phyloP scores from a whole-genome alignment of 2,888 invertebrate species.

The Keiferia lycopersicella region DNA sequence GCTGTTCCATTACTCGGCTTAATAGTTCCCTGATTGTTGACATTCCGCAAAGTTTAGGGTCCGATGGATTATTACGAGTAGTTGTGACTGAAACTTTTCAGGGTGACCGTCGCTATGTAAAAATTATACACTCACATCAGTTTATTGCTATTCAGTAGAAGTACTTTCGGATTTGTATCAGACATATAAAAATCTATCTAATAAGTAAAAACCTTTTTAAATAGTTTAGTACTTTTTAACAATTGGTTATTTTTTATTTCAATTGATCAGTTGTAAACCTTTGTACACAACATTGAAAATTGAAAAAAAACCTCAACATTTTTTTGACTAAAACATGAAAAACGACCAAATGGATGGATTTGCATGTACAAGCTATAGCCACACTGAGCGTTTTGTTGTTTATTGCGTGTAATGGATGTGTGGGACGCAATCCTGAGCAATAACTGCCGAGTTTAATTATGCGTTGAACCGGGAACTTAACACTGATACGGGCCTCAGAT shows the following conservation, averaged over 20 bases:
- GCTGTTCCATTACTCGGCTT: conserved; percentile 29
- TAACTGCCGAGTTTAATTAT: conserved; percentile 18
- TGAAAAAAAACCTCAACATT: background rate
- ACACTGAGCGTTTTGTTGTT: background rate
- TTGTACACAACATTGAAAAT: no score
- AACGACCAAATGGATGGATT: background rate
- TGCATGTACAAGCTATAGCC: background rate
- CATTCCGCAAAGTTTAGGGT: conserved; percentile 26
- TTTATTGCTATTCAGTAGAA: no score
- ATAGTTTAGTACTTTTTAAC: no score
- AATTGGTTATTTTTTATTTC: no score
- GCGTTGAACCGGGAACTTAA: conserved; percentile 9
- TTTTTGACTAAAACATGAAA: no score
- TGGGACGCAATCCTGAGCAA: conserved; percentile 5
- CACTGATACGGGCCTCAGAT: background rate
- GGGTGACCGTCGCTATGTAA: background rate
- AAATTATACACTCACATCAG: background rate
- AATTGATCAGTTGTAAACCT: no score
- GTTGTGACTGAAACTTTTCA: background rate
- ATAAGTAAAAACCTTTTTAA: no score
- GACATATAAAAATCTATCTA: no score
- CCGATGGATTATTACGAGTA: conserved; percentile 26
- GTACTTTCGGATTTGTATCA: no score
- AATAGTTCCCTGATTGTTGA: conserved; percentile 29
- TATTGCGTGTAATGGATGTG: conserved; percentile 9